Percentiles rank a stretch among this genome's conserved stretches.
Evolutionary conservation across 1,140 invertebrate species (phyloP).

Genomic region (Thaumetopoea pityocampa): DNA sequence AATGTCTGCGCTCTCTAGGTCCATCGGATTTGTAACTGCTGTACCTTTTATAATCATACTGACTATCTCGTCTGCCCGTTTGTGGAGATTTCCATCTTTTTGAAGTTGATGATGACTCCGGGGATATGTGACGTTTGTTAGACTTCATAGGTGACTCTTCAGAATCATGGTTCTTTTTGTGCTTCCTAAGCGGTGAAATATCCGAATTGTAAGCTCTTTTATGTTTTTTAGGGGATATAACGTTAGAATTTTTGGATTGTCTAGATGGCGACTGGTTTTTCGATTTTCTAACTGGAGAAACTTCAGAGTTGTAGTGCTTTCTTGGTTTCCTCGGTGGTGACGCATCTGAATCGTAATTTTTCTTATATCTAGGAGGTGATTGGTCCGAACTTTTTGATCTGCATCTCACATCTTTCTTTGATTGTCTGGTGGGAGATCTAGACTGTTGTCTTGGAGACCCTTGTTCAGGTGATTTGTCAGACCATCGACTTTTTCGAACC

Average conservation of each 20-base stretch:
- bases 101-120: constrained; percentile 1
- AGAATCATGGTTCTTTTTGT: no score
- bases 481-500: constrained; percentile 11
- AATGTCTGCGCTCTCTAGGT: constrained; percentile 1
- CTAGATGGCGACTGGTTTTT: constrained; percentile 10
- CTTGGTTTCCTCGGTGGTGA: constrained; percentile 25
- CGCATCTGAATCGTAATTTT: constrained; percentile 20
- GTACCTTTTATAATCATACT: background rate
- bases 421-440: constrained; percentile 3
- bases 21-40: constrained; percentile 3
- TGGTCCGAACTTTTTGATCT: constrained; percentile 16
- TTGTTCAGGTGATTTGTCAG: background rate
- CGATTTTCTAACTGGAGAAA: constrained; percentile 18
- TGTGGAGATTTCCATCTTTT: constrained; percentile 15
- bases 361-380: constrained; percentile 24
- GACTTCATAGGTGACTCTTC: constrained; percentile 13
- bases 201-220: constrained; percentile 15
- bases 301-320: constrained; percentile 15
- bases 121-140: constrained; percentile 9
- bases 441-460: no score
- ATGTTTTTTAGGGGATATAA: no score
- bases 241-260: no score
- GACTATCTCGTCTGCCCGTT: constrained; percentile 3
- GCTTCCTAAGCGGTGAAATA: constrained; percentile 16
- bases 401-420: constrained; percentile 4